Conservation (phyloP, 1,140 invertebrate species). For the Drosophila tropicalis region DNA sequence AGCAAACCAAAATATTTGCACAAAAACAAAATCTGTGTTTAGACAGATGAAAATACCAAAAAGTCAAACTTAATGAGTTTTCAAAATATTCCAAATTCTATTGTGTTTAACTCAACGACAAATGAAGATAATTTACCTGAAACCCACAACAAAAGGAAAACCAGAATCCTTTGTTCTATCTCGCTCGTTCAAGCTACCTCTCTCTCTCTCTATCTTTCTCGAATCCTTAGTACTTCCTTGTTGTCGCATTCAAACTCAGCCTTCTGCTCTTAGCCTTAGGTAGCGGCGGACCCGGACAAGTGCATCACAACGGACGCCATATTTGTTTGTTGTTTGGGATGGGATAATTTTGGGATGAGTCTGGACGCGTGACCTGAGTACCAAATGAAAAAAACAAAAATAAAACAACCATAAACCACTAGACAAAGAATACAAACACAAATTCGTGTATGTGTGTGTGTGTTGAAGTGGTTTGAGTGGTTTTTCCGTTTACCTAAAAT, state of each 20-base stretch:
- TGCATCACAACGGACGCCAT: too few species aligned
- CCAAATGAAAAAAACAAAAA: constrained; percentile 6
- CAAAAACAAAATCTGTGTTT: not conserved
- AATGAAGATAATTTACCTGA: not conserved
- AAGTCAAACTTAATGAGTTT: not conserved
- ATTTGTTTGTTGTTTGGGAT: constrained; percentile 2
- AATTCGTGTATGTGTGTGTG: not conserved
- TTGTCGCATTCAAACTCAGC: constrained; percentile 19
- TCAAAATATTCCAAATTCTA: not conserved
- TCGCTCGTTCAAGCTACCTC: not conserved
- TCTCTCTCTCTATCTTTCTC: not conserved
- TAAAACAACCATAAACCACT: constrained; percentile 2
- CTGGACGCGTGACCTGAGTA: constrained; percentile 30
- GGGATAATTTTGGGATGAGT: not conserved
- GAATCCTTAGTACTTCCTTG: not conserved
- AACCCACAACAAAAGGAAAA: not conserved
- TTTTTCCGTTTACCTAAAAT: constrained; percentile 11
- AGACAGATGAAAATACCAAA: not conserved
- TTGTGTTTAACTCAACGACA: not conserved
- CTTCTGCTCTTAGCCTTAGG: constrained; percentile 16
- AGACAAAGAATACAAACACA: not conserved
- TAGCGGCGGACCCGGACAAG: too few species aligned
- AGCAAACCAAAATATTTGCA: not conserved
- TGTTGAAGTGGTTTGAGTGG: not conserved
- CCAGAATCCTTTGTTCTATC: constrained; percentile 37